Percentiles rank a stretch among this genome's conserved stretches.
These are phyloP conservation scores for Caenorhabditis panamensis DNA, from an alignment of 2,888 invertebrate species.

Conservation along the genomic window DNA sequence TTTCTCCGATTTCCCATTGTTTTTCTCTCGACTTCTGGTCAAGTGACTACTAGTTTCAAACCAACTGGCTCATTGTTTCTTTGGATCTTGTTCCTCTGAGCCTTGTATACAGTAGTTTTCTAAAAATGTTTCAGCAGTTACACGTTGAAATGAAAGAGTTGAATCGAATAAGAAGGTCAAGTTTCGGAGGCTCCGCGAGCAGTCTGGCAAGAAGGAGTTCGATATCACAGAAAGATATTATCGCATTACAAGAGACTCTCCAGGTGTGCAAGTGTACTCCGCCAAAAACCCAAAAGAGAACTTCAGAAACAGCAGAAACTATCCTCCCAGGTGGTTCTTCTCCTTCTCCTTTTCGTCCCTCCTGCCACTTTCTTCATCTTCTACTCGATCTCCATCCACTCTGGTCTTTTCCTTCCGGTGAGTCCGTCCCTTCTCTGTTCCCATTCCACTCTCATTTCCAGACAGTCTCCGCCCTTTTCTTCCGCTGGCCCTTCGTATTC, in stretches of 20 bases:
- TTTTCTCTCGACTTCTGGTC: neutral
- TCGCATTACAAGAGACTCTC: constrained; percentile 63
- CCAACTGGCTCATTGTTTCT: neutral
- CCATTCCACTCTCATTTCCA: constrained; percentile 29
- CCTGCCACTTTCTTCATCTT: constrained; percentile 63
- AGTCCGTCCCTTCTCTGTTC: neutral
- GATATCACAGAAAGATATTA: constrained; percentile 69
- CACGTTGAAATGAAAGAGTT: constrained; percentile 33
- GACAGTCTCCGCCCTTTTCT: constrained; percentile 61
- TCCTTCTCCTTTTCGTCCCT: constrained; percentile 51
- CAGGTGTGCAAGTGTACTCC: constrained; percentile 42
- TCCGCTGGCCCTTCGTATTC: constrained; percentile 60
- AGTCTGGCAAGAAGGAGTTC: constrained; percentile 62
- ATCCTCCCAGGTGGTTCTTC: constrained; percentile 56
- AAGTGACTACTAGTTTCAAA: neutral
- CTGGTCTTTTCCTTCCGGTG: constrained; percentile 60
- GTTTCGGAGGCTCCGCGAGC: constrained; percentile 65
- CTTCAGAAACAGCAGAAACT: constrained; percentile 68
- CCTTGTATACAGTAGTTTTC: too few relatives aligned
- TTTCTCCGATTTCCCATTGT: neutral
- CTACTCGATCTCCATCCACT: constrained; percentile 66
- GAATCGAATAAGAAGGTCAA: constrained; percentile 60
- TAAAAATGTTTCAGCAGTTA: too few relatives aligned
- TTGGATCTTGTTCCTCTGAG: neutral
- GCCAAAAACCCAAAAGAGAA: neutral